A percentile compares a stretch with the other conserved stretches of the same genome.
Conservation (phyloP, 2,888 invertebrate species). For the Xanthia icteritia region DNA sequence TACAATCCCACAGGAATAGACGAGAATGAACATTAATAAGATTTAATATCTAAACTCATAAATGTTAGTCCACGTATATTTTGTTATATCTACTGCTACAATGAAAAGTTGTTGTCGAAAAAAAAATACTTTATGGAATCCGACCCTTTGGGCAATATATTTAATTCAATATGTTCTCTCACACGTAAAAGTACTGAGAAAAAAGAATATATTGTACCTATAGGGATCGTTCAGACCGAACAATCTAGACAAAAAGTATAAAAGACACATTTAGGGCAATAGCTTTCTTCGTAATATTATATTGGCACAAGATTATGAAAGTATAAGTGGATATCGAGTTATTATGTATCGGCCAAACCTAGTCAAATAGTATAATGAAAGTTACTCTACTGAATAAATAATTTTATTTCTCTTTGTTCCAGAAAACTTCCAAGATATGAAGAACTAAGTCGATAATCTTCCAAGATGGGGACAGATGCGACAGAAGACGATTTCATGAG, state of each 20-base stretch:
- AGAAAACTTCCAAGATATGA: slow-evolving; percentile 73
- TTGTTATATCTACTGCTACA: neutral
- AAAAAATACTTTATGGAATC: neutral
- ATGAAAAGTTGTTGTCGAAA: slow-evolving; percentile 14
- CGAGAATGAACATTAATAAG: neutral
- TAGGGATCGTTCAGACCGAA: slow-evolving; percentile 13
- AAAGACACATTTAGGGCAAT: slow-evolving; percentile 9
- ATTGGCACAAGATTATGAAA: neutral
- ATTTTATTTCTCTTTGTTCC: slow-evolving; percentile 72
- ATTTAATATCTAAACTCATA: neutral
- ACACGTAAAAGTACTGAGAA: slow-evolving; percentile 8
- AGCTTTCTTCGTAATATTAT: slow-evolving; percentile 13
- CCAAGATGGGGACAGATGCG: slow-evolving; percentile 78
- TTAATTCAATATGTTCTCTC: slow-evolving; percentile 35
- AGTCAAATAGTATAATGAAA: neutral
- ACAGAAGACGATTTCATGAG: slow-evolving; percentile 86
- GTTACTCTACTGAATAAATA: neutral
- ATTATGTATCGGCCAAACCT: neutral
- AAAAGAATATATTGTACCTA: slow-evolving; percentile 22
- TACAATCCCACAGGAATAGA: neutral
- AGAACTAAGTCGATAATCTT: slow-evolving; percentile 61
- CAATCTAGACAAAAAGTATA: slow-evolving; percentile 24
- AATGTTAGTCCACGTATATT: neutral
- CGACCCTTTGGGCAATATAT: slow-evolving; percentile 34
- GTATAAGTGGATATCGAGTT: neutral